Percentiles rank a stretch among this genome's conserved stretches.
These are phyloP conservation scores for Lontra canadensis DNA, from an alignment of 2,113 vertebrate genomes.

Conservation along the genomic window DNA sequence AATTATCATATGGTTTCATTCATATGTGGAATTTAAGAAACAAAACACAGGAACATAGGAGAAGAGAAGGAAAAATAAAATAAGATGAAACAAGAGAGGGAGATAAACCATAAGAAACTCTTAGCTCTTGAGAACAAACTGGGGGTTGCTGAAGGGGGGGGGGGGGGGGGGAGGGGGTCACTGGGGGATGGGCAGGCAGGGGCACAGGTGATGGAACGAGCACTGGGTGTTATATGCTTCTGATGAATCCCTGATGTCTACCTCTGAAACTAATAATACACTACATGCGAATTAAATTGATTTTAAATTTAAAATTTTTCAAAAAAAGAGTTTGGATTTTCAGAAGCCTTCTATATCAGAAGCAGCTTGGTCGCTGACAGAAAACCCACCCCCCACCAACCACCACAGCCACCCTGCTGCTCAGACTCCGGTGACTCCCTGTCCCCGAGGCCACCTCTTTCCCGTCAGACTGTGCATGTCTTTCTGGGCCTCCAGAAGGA, in stretches of 20 bases:
- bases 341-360: background rate
- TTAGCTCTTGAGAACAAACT: background rate
- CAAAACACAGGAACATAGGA: background rate
- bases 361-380: background rate
- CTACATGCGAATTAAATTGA: background rate
- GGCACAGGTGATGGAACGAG: background rate
- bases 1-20: background rate
- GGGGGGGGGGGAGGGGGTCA: background rate
- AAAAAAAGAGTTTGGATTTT: background rate
- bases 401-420: accelerated
- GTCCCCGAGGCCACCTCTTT: too few species aligned
- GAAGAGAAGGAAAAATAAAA: background rate
- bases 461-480: background rate
- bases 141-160: background rate
- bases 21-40: background rate
- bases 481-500: background rate
- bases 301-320: background rate
- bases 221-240: background rate
- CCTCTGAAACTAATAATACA: background rate
- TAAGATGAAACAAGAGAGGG: background rate
- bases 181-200: background rate
- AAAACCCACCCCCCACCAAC: accelerated
- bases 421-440: background rate
- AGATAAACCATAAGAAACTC: background rate
- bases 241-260: background rate